Evolutionary conservation across 1,140 invertebrate species (phyloP).

Genomic region (Triops longicaudatus): DNA sequence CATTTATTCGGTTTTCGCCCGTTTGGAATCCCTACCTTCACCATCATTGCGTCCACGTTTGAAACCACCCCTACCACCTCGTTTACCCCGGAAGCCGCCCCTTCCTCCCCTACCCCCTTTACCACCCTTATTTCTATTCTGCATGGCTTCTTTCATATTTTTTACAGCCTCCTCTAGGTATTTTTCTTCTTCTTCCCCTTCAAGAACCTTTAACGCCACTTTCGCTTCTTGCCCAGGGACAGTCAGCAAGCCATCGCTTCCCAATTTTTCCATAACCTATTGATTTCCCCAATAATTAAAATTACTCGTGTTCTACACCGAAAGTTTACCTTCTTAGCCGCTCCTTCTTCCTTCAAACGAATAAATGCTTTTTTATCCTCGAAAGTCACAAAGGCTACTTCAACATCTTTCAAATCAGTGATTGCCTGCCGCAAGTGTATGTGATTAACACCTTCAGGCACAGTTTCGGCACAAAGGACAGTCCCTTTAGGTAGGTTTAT

Average conservation of each 20-base stretch:
- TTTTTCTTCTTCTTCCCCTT: slow-evolving; percentile 27
- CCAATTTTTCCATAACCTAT: slow-evolving; percentile 25
- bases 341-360: slow-evolving; percentile 2
- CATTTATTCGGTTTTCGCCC: background rate
- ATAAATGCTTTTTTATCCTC: background rate
- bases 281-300: background rate
- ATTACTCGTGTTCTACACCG: background rate
- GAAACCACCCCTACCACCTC: slow-evolving; percentile 23
- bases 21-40: background rate
- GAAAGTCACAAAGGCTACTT: background rate
- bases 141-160: slow-evolving; percentile 21
- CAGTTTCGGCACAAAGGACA: background rate
- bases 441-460: background rate
- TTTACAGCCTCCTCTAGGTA: slow-evolving; percentile 23
- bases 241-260: background rate
- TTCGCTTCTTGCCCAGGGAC: slow-evolving; percentile 9
- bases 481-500: background rate
- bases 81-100: slow-evolving; percentile 23
- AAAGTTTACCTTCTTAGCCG: background rate
- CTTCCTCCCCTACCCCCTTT: slow-evolving; percentile 21
- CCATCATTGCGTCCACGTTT: slow-evolving; percentile 3
- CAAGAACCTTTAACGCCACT: slow-evolving; percentile 6
- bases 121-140: slow-evolving; percentile 9
- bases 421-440: background rate
- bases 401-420: background rate